Percentiles rank a stretch among this genome's conserved stretches.
Evolutionary conservation across 2,113 vertebrate species (phyloP).

Genomic region (Leiothrix lutea): DNA sequence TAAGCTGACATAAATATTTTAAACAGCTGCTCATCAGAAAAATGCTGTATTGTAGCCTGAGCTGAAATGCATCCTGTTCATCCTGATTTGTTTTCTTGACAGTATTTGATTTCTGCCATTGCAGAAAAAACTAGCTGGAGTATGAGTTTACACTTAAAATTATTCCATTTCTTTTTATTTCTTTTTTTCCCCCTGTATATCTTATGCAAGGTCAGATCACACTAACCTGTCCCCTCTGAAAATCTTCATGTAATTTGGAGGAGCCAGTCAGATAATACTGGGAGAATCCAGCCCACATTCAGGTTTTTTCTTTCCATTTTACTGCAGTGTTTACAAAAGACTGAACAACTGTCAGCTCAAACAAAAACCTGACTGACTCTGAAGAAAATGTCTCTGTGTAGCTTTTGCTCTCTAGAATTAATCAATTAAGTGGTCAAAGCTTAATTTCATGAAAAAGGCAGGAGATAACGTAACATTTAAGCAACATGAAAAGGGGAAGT

Average conservation of each 20-base stretch:
- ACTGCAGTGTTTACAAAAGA: conserved; percentile 29
- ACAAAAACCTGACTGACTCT: not conserved
- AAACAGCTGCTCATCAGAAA: not conserved
- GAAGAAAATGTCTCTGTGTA: conserved; percentile 2
- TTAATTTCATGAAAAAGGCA: conserved; percentile 9
- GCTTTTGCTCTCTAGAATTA: conserved; percentile 37
- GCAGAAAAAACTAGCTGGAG: not conserved
- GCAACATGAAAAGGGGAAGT: not conserved
- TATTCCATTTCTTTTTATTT: not conserved
- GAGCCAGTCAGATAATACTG: not conserved
- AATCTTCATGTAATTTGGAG: not conserved
- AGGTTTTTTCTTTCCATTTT: not conserved
- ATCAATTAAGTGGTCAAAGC: conserved; percentile 50
- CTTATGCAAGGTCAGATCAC: not conserved
- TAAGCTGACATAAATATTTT: conserved; percentile 22
- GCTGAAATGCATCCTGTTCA: not conserved
- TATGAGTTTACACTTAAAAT: not conserved
- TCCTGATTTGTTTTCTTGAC: not conserved
- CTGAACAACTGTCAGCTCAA: conserved; percentile 37
- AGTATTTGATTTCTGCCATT: not conserved
- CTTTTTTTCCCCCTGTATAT: not conserved
- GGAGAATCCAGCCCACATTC: not conserved
- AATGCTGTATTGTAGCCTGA: not conserved
- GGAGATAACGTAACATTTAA: conserved; percentile 23
- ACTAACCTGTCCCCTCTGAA: not conserved